Evolutionary conservation across 2,113 vertebrate genomes (phyloP), one percentile per base, ranked within the genome.

Genomic region (Suncus etruscus): DNA sequence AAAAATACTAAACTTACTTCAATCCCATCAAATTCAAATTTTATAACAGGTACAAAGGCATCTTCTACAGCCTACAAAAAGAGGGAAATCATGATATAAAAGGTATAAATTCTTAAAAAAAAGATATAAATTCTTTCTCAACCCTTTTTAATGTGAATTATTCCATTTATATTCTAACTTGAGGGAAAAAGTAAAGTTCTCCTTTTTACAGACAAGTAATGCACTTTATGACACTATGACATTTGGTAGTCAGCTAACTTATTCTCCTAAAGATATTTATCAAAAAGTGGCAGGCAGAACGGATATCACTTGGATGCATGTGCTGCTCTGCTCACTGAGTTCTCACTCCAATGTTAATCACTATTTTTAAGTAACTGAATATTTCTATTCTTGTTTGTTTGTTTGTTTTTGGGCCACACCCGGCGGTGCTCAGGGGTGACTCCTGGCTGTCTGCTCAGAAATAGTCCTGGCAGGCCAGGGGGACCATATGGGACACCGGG

Each of bases 21-120:
- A 96, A 99, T 99, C 84, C 98, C 98, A 93, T 99, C 98, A 98
- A 99, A 99, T 96, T 99, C 98, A 97, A 99, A 99, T 96, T 99
- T 99, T 94, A 99, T 98, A 97, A 99, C 99, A 4, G 99, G 99
- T 87, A 99, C 99, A 97, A 99, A 99, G 6, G 99, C 99, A 97
- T 99, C 99, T 96, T 99, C 99, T 51, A 99, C 98, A 95, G 99
- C 99, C 99, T 99, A 95, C 94, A 97, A 95, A 39, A 77, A 94
- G 70, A 27, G 81, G 2, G 82, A 91, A 88, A 91, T 66, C 94
- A 92, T 93, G 39, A 45, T 15, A 83, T 90, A 7, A 87, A 1
- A 76, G 3, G n/a, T 75, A 9, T 75, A 91, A 61, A 77, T 83
- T 48, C 27, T 65, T 73, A n/a, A n/a, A n/a, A n/a, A 7, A 87